phyloP scores from a whole-genome alignment of 2,888 invertebrate species.

The Callosobruchus maculatus region DNA sequence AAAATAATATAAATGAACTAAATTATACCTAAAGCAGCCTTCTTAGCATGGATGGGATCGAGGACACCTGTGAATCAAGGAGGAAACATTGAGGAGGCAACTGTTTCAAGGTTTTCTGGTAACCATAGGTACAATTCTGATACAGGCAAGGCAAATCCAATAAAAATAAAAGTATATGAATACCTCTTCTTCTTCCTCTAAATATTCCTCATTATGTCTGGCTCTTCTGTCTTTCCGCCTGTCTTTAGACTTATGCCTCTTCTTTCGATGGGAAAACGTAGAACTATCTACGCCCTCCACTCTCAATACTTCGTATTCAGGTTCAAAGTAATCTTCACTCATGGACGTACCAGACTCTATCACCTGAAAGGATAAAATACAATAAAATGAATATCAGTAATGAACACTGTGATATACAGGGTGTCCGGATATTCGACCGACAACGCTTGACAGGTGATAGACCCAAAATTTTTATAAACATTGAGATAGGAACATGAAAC shows the following conservation, averaged over 20 bases:
- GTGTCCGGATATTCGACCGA: too few species aligned
- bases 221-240: constrained; percentile 41
- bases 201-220: constrained; percentile 13
- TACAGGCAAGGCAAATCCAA: too few species aligned
- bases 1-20: background rate
- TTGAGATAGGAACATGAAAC: too few species aligned
- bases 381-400: too few species aligned
- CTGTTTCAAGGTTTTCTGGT: background rate
- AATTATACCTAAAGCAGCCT: background rate
- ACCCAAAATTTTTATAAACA: too few species aligned
- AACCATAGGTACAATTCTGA: background rate
- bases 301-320: constrained; percentile 81
- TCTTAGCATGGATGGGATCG: background rate
- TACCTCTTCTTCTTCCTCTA: background rate
- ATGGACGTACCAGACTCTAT: constrained; percentile 74
- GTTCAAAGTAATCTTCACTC: constrained; percentile 63
- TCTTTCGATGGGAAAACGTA: constrained; percentile 55
- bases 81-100: background rate
- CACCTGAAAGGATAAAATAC: background rate
- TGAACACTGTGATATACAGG: too few species aligned
- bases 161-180: background rate
- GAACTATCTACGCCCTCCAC: constrained; percentile 67
- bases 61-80: background rate
- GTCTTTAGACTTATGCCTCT: constrained; percentile 59
- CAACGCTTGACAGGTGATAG: too few species aligned